phyloP scores from a whole-genome alignment of 2,888 invertebrate genomes.

The Omphaloscelis lunosa region DNA sequence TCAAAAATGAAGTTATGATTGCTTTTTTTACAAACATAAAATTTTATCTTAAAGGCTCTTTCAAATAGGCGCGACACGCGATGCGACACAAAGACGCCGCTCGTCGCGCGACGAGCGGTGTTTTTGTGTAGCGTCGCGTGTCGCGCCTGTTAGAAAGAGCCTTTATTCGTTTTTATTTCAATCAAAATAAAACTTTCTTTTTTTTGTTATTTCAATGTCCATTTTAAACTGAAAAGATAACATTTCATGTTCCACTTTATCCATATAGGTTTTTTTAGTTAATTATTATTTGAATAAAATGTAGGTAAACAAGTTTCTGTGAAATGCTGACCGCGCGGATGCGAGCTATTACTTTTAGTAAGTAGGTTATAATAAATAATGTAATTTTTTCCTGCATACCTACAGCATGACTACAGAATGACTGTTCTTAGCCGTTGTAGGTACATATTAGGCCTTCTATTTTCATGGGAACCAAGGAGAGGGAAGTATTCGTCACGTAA shows the following conservation, averaged over 20 bases:
- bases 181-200: no score
- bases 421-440: not conserved
- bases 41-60: no score
- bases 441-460: not conserved
- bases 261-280: slow-evolving; percentile 10
- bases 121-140: no score
- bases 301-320: slow-evolving; percentile 26
- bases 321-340: slow-evolving; percentile 32
- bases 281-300: slow-evolving; percentile 35
- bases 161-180: no score
- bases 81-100: no score
- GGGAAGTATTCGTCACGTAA: not conserved
- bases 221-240: no score
- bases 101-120: no score
- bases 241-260: not conserved
- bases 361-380: slow-evolving; percentile 22
- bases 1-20: no score
- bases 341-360: slow-evolving; percentile 14
- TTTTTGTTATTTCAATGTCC: no score
- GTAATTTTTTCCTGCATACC: slow-evolving; percentile 23
- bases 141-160: no score
- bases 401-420: not conserved
- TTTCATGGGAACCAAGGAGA: not conserved
- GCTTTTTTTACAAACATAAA: no score
- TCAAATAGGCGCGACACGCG: no score